These are phyloP conservation scores for Aramus guarauna DNA, from an alignment of 2,113 vertebrate genomes.

Conservation along the genomic window DNA sequence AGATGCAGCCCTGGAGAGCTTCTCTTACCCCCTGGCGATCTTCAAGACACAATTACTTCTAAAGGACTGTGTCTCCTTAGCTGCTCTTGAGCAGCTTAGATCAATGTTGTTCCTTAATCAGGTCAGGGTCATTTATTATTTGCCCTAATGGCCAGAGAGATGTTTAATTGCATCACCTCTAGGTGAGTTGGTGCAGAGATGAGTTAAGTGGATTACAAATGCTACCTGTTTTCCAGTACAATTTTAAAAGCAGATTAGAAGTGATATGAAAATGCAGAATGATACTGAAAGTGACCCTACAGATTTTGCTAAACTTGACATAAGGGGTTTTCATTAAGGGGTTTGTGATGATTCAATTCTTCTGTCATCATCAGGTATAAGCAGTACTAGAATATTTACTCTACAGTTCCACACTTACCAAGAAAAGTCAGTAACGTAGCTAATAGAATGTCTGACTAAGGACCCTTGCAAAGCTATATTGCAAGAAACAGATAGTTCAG, in stretches of 20 bases:
- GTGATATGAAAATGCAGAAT: neutral
- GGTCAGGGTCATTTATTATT: neutral
- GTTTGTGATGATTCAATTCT: neutral
- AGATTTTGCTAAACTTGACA: neutral
- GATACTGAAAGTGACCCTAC: neutral
- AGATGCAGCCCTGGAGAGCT: neutral
- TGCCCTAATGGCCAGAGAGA: neutral
- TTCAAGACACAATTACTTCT: neutral
- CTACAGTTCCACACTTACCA: neutral
- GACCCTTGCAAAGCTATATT: neutral
- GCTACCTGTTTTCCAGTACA: neutral
- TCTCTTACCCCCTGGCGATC: neutral
- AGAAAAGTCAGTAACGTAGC: neutral
- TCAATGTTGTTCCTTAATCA: neutral
- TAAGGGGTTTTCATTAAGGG: neutral
- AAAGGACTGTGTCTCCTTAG: neutral
- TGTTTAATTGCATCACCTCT: neutral
- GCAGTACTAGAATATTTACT: neutral
- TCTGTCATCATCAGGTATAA: neutral
- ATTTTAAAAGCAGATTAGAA: neutral
- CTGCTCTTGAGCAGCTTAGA: neutral
- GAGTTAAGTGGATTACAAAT: neutral
- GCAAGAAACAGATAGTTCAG: neutral
- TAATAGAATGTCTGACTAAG: neutral
- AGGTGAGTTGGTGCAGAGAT: neutral